These are phyloP conservation scores for Macrotrachela quadricornifera DNA, from an alignment of 1,140 invertebrate genomes.

Conservation along the genomic window DNA sequence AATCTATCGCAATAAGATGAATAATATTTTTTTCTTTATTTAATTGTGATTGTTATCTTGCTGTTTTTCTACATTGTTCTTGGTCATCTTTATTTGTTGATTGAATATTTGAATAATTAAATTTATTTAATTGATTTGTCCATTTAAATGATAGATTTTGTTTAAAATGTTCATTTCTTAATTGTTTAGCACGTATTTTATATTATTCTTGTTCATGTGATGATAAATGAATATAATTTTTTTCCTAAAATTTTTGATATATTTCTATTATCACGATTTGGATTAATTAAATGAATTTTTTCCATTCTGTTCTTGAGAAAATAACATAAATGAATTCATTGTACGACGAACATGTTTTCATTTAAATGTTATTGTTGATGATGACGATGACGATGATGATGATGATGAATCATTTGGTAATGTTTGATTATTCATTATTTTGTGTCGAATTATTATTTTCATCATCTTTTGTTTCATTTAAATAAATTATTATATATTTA, in stretches of 20 bases:
- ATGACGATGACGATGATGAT: too few relatives aligned
- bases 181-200: constrained; percentile 78
- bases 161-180: constrained; percentile 17
- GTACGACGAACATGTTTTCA: constrained; percentile 61
- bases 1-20: too few relatives aligned
- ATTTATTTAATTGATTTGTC: constrained; percentile 17
- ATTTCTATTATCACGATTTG: constrained; percentile 92
- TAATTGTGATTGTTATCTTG: too few relatives aligned
- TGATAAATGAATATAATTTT: constrained; percentile 89
- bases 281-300: constrained; percentile 80
- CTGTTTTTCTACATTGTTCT: too few relatives aligned
- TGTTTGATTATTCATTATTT: neutral
- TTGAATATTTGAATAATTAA: too few relatives aligned
- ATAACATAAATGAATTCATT: constrained; percentile 99
- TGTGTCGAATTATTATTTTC: neutral
- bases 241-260: constrained; percentile 97
- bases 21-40: too few relatives aligned
- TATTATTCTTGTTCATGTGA: constrained; percentile 81
- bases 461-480: too few relatives aligned
- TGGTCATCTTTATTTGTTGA: too few relatives aligned
- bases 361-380: constrained; percentile 38
- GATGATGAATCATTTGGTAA: constrained; percentile 10
- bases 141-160: constrained; percentile 65
- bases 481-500: too few relatives aligned
- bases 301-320: constrained; percentile 82